phyloP scores from a whole-genome alignment of 1,140 invertebrate species.

The Rhyzopertha dominica region DNA sequence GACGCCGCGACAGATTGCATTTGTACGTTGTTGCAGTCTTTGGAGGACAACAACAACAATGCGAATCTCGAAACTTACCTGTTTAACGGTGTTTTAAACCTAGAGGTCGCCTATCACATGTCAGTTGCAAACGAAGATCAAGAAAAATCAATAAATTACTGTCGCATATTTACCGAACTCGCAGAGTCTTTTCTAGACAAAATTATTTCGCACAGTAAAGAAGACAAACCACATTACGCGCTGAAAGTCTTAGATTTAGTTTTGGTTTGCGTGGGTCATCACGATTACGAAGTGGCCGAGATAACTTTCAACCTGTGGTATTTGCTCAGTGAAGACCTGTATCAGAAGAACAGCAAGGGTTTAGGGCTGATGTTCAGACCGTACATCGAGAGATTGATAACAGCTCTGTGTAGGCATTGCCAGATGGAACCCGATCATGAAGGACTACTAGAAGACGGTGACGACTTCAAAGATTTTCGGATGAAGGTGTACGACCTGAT shows the following conservation, averaged over 20 bases:
- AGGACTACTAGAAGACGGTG: conserved; percentile 81
- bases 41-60: conserved; percentile 72
- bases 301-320: conserved; percentile 98
- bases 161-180: conserved; percentile 91
- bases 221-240: conserved; percentile 67
- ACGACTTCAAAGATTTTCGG: conserved; percentile 84
- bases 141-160: conserved; percentile 87
- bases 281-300: conserved; percentile 97
- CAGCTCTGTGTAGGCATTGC: conserved; percentile 77
- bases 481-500: conserved; percentile 86
- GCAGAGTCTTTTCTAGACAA: conserved; percentile 85
- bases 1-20: conserved; percentile 89
- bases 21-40: conserved; percentile 73
- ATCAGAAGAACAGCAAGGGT: conserved; percentile 76
- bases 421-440: conserved; percentile 89
- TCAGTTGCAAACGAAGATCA: conserved; percentile 90
- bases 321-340: conserved; percentile 88
- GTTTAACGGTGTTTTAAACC: conserved; percentile 72
- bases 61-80: conserved; percentile 66
- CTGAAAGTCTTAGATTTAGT: conserved; percentile 85
- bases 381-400: conserved; percentile 84
- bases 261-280: conserved; percentile 89
- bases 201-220: conserved; percentile 60
- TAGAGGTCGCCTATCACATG: conserved; percentile 85
- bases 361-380: conserved; percentile 79